Evolutionary conservation across 2,797 vertebrate species (phyloP).

Genomic region (Helarctos malayanus): DNA sequence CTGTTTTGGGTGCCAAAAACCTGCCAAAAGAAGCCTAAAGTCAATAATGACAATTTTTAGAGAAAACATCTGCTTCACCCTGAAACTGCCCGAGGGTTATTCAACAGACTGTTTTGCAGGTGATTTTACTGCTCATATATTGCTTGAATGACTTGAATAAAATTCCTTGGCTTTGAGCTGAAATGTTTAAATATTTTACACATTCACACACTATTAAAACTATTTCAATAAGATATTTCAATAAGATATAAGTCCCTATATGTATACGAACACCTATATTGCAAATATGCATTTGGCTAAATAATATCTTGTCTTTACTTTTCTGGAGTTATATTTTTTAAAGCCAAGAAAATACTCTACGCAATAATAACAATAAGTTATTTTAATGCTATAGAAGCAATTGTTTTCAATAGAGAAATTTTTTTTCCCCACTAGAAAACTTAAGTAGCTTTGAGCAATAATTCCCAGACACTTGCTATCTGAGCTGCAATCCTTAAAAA

Average conservation of each 20-base stretch:
- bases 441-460: background rate
- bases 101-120: constrained; percentile 64
- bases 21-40: constrained; percentile 79
- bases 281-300: background rate
- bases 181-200: constrained; percentile 73
- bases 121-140: constrained; percentile 53
- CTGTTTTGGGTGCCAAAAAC: constrained; percentile 77
- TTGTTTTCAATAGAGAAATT: background rate
- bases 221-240: constrained; percentile 22
- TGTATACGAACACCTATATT: background rate
- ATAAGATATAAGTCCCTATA: background rate
- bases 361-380: background rate
- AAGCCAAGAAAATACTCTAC: background rate
- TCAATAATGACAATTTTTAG: constrained; percentile 83
- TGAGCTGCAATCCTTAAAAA: background rate
- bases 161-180: constrained; percentile 72
- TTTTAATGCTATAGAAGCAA: background rate
- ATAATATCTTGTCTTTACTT: background rate
- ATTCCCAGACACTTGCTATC: constrained; percentile 1
- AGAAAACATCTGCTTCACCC: constrained; percentile 82
- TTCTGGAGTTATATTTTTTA: background rate
- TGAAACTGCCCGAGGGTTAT: constrained; percentile 66
- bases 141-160: constrained; percentile 71
- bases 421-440: background rate
- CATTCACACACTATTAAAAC: constrained; percentile 46